Conservation (phyloP, 2,797 vertebrate genomes). For the Gymnoscopelus microlampas region DNA sequence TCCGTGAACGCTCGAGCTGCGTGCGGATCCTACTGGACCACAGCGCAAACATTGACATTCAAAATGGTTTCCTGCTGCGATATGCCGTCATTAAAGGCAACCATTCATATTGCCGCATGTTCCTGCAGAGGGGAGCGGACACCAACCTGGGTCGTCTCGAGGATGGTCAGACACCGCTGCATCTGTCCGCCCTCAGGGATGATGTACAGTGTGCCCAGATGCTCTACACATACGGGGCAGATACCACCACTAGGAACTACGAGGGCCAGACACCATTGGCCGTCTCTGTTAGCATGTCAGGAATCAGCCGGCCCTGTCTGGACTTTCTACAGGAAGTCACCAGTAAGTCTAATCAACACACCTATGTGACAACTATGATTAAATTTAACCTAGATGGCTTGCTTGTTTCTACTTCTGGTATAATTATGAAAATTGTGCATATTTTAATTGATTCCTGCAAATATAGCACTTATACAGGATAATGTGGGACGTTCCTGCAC, state of each 20-base stretch:
- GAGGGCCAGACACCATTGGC: constrained; percentile 96
- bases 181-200: constrained; percentile 96
- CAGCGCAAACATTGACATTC: constrained; percentile 98
- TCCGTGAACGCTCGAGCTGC: constrained; percentile 96
- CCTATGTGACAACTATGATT: neutral
- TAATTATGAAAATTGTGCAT: no score
- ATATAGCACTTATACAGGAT: no score
- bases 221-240: constrained; percentile 95
- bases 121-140: constrained; percentile 96
- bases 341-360: constrained; percentile 85
- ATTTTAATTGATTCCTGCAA: no score
- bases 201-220: constrained; percentile 95
- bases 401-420: no score
- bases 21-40: constrained; percentile 98
- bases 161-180: constrained; percentile 97
- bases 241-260: constrained; percentile 96
- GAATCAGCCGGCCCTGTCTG: constrained; percentile 94
- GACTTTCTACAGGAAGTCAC: constrained; percentile 98
- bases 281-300: constrained; percentile 94
- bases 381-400: no score
- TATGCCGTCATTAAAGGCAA: constrained; percentile 99
- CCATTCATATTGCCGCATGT: constrained; percentile 98
- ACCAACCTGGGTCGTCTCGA: constrained; percentile 96
- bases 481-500: no score
- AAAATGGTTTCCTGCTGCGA: constrained; percentile 96